Evolutionary conservation across 2,888 invertebrate species (phyloP).

Genomic region (Lithodes maja): DNA sequence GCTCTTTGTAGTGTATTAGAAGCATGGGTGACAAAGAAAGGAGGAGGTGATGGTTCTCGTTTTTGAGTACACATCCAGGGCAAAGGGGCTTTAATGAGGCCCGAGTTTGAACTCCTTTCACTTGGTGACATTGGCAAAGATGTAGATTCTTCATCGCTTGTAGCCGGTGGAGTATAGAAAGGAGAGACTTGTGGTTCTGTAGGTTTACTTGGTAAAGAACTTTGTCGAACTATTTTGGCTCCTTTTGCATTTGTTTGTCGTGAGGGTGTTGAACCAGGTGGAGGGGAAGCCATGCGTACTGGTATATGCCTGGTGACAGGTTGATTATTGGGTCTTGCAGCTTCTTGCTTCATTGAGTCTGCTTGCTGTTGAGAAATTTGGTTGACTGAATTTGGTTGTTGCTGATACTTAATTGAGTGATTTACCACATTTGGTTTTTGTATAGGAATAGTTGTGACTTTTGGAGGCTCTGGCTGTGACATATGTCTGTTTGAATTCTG

Average conservation of each 20-base stretch:
- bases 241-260: conserved; percentile 17
- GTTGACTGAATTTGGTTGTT: not conserved
- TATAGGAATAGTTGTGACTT: conserved; percentile 30
- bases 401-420: conserved; percentile 7
- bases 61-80: conserved; percentile 69
- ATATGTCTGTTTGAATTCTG: conserved; percentile 23
- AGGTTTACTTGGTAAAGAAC: conserved; percentile 59
- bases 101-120: conserved; percentile 60
- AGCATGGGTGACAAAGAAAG: conserved; percentile 49
- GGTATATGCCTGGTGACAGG: conserved; percentile 29
- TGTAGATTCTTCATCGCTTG: conserved; percentile 10
- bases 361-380: conserved; percentile 19
- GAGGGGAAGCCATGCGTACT: conserved; percentile 52
- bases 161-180: conserved; percentile 37
- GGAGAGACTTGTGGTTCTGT: conserved; percentile 43
- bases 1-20: conserved; percentile 38
- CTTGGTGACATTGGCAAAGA: conserved; percentile 1
- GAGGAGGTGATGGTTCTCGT: conserved; percentile 67
- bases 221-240: conserved; percentile 43
- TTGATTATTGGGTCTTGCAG: conserved; percentile 17
- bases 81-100: conserved; percentile 61
- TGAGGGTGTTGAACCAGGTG: conserved; percentile 25
- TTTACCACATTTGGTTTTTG: not conserved
- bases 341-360: conserved; percentile 15
- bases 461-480: conserved; percentile 37